Conservation (phyloP, 2,797 vertebrate genomes). For the Peromyscus eremicus region DNA sequence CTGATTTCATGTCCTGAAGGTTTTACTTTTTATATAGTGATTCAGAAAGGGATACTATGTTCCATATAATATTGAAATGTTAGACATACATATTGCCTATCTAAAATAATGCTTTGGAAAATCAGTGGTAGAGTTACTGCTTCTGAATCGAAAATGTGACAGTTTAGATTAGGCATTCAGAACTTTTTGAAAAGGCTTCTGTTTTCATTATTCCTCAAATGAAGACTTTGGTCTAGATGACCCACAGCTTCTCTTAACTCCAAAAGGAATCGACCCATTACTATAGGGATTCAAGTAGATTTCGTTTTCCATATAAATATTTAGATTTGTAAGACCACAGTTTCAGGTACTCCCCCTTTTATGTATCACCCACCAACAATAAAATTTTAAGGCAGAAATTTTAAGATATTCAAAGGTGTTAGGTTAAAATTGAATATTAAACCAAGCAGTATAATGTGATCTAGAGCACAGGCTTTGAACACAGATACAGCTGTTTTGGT, state of each 20-base stretch:
- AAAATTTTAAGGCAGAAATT: constrained; percentile 16
- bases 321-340: constrained; percentile 21
- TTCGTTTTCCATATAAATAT: constrained; percentile 53
- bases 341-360: constrained; percentile 44
- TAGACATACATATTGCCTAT: constrained; percentile 48
- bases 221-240: constrained; percentile 38
- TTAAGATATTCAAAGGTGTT: constrained; percentile 41
- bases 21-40: constrained; percentile 59
- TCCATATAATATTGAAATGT: constrained; percentile 31
- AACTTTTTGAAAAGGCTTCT: constrained; percentile 23
- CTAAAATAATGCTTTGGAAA: constrained; percentile 44
- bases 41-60: constrained; percentile 50
- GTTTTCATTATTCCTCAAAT: constrained; percentile 44
- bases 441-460: background rate
- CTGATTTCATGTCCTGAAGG: constrained; percentile 40
- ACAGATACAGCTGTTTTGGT: background rate
- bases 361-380: constrained; percentile 17
- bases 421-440: constrained; percentile 51
- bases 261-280: constrained; percentile 23
- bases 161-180: constrained; percentile 41
- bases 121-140: background rate
- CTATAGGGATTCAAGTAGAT: constrained; percentile 15
- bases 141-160: constrained; percentile 60
- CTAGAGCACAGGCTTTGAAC: constrained; percentile 3
- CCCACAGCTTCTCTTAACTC: background rate